Evolutionary conservation across 2,113 vertebrate species (phyloP).

Genomic region (Osmerus eperlanus): DNA sequence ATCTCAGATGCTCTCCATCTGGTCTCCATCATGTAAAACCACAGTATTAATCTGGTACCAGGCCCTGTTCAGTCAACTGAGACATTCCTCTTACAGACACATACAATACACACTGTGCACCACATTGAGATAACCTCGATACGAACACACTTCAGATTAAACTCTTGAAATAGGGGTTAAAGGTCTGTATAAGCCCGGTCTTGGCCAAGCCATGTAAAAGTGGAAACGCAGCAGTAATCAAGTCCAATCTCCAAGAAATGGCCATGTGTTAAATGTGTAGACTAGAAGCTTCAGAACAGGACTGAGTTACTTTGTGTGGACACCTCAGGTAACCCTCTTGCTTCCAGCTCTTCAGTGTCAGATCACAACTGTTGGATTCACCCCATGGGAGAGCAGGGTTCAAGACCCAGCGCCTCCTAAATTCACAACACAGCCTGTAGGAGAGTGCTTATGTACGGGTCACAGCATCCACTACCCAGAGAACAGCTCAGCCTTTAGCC

Average conservation of each 20-base stretch:
- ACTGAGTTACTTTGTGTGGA: not conserved
- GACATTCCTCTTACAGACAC: constrained; percentile 26
- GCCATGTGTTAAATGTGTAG: no score
- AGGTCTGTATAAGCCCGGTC: no score
- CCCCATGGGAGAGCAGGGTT: constrained; percentile 40
- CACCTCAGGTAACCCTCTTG: constrained; percentile 38
- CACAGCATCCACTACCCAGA: constrained; percentile 24
- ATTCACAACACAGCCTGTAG: constrained; percentile 51
- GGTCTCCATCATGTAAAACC: constrained; percentile 61
- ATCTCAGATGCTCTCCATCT: constrained; percentile 68
- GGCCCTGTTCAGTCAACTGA: constrained; percentile 36
- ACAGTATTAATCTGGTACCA: constrained; percentile 60
- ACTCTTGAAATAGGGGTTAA: no score
- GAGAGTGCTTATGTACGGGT: constrained; percentile 45
- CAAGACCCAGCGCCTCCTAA: constrained; percentile 54
- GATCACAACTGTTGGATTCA: constrained; percentile 40
- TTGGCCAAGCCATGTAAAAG: no score
- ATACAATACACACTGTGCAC: not conserved
- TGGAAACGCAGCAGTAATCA: no score
- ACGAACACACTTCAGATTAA: no score
- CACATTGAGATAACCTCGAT: no score
- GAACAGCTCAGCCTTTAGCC: constrained; percentile 45
- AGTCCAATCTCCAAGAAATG: no score
- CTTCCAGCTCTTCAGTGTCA: constrained; percentile 20
- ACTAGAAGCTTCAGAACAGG: no score